Evolutionary conservation across 2,113 vertebrate genomes (phyloP).

Genomic region (Mastomys natalensis): DNA sequence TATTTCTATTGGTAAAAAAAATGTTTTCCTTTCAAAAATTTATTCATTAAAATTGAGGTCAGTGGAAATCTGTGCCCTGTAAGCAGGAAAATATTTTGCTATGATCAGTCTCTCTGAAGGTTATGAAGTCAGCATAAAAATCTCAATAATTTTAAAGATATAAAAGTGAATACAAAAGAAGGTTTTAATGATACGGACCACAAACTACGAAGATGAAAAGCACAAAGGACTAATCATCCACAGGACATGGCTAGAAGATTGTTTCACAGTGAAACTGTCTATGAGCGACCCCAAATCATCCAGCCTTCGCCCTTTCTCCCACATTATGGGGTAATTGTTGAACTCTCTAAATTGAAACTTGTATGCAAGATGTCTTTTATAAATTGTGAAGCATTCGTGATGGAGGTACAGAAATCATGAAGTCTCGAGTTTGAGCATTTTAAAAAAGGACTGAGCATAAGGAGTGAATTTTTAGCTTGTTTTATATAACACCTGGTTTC

Average conservation of each 20-base stretch:
- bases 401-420: neutral
- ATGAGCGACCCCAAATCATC: neutral
- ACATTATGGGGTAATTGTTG: neutral
- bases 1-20: slow-evolving; percentile 54
- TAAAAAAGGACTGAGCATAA: neutral
- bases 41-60: slow-evolving; percentile 71
- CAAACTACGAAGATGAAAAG: slow-evolving; percentile 64
- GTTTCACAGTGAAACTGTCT: slow-evolving; percentile 67
- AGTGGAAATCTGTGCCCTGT: slow-evolving; percentile 44
- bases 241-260: slow-evolving; percentile 32
- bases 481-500: neutral
- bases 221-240: slow-evolving; percentile 39
- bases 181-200: slow-evolving; percentile 66
- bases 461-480: neutral
- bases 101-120: slow-evolving; percentile 72
- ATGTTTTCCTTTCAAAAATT: slow-evolving; percentile 66
- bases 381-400: neutral
- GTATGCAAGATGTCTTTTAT: neutral
- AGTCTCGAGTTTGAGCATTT: slow-evolving; percentile 7
- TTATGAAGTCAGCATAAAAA: slow-evolving; percentile 81
- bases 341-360: neutral
- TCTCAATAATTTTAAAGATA: slow-evolving; percentile 65
- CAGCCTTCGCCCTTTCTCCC: neutral
- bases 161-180: slow-evolving; percentile 70
- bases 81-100: slow-evolving; percentile 68